These are phyloP conservation scores for Calephelis perditalis DNA, from an alignment of 2,888 invertebrate genomes.

Conservation along the genomic window DNA sequence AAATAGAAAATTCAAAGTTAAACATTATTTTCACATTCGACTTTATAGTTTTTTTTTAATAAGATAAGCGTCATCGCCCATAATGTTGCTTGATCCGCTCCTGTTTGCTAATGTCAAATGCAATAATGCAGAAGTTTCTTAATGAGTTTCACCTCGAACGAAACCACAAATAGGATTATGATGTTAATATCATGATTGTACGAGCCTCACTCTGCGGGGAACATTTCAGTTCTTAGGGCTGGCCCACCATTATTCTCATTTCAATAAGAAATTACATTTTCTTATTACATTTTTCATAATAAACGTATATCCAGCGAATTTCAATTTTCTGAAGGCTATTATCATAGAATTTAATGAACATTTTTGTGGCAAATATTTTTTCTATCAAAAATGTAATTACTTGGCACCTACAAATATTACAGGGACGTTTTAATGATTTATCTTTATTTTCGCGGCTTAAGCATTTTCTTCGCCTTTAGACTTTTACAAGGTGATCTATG, in stretches of 20 bases:
- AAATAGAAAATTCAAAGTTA: too few species aligned
- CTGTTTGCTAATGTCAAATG: constrained; percentile 50
- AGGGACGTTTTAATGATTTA: neutral
- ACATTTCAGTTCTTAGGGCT: constrained; percentile 60
- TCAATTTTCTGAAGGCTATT: constrained; percentile 59
- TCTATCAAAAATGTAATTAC: constrained; percentile 22
- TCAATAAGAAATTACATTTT: constrained; percentile 78
- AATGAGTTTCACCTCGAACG: constrained; percentile 67
- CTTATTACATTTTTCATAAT: constrained; percentile 75
- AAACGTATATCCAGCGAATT: constrained; percentile 65
- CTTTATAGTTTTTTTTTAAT: too few species aligned
- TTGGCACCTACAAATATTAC: constrained; percentile 4
- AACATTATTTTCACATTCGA: too few species aligned
- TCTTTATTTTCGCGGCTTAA: constrained; percentile 46
- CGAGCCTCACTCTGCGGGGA: constrained; percentile 51
- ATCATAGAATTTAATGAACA: constrained; percentile 59
- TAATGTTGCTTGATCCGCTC: neutral
- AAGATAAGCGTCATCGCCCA: constrained; percentile 37
- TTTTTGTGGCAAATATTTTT: constrained; percentile 35
- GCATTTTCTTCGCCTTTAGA: constrained; percentile 33
- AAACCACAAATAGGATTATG: constrained; percentile 72
- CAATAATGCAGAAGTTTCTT: constrained; percentile 67
- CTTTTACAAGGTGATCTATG: constrained; percentile 2
- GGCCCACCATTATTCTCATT: constrained; percentile 71
- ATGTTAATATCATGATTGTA: constrained; percentile 69